Evolutionary conservation across 2,113 vertebrate species (phyloP), one percentile per base, ranked within the genome.

Genomic region (Prolemur simus): DNA sequence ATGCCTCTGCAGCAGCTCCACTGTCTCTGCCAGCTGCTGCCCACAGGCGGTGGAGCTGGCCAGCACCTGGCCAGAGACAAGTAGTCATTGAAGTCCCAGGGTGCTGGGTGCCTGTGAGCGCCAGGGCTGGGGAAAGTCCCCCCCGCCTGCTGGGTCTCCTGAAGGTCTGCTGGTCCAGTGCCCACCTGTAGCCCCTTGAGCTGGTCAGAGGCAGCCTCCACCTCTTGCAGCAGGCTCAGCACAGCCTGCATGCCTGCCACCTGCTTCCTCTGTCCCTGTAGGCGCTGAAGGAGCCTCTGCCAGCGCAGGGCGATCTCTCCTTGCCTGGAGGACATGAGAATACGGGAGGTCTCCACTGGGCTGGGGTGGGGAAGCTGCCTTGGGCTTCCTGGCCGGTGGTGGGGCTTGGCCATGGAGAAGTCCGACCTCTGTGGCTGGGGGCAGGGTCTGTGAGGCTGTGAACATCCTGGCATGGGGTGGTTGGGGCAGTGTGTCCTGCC

Each of bases 1-100:
- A 39, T 99, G 99, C 54, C 99, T 99, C 97, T 99, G 99, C 14
- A 99, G 98, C 84, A 99, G 98, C 92, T 99, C 98, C 52, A 98
- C 98, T 34, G 98, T 98, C 86, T 99, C 99, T 0, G 98, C 96
- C 60, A 99, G 98, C 96, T 99, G 99, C 89, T 99, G 99, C 49
- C 99, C 99, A 95, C 97, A 97, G 7, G 99, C 98, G 39, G 98
- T 97, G 17, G 99, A 99, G 68, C 87, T 98, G 89, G 98, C 98
- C 83, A 98, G 97, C 49, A 94, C 96, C 99, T 99, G 96, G 89
- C 68, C 88, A 89, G 96, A 97, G 63, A 6, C 4, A 82, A 63
- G n/a, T 13, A 25, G 54, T 71, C 49, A n/a, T 3, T 15, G 52
- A 12, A 23, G 32, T 37, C 69, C 78, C 17, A 64, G 20, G 11